Base-by-base conservation (phyloP, 2,888 invertebrate species). In the Drosophila aldrichi region DNA sequence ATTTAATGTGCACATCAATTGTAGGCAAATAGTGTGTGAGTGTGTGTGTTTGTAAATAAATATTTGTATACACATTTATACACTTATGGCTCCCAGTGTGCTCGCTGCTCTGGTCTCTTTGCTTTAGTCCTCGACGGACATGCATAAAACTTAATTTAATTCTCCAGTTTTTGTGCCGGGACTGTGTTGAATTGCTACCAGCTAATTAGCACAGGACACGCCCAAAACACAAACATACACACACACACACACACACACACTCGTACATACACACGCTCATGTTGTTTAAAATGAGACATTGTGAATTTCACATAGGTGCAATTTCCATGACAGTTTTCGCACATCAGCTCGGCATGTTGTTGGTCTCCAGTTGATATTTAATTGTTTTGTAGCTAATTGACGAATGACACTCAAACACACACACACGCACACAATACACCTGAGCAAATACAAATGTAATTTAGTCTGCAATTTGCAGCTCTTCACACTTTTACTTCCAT, bases 101-200 rank as follows among this genome's bases (percentile, higher is more conserved):
- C 20, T 29, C 7, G 41, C n/a, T 43, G 46, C 44, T 46, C 32
- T 12, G 48, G 34, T 20, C 51, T 52, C 51, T 52, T 32, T 49
- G 48, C 48, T 49, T 49, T 18, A 12, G 10, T 18, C 18, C 51
- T 25, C 40, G 5, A 18, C 55, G 41, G 18, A 55, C 41, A 44
- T 25, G 25, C 52, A 57, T 70, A 49, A 67, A 60, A 77, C 74
- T 78, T 58, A 68, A 68, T 75, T 79, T 55, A 63, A 75, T 72
- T 68, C 75, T 52, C 57, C 29, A 68, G 75, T 75, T 70, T 44
- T 64, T 56, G 29, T 34, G 51, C 44, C 16, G 25, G 44, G 56
- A 29, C 51, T 18, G 40, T 46, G 40, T 32, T 66, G 43, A 41
- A 44, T 41, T 74, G 58, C 59, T 55, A 57, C 58, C 64, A 55